Evolutionary conservation across 1,140 invertebrate species (phyloP), one percentile per base, ranked within the genome.

Genomic region (Ericerus pela): DNA sequence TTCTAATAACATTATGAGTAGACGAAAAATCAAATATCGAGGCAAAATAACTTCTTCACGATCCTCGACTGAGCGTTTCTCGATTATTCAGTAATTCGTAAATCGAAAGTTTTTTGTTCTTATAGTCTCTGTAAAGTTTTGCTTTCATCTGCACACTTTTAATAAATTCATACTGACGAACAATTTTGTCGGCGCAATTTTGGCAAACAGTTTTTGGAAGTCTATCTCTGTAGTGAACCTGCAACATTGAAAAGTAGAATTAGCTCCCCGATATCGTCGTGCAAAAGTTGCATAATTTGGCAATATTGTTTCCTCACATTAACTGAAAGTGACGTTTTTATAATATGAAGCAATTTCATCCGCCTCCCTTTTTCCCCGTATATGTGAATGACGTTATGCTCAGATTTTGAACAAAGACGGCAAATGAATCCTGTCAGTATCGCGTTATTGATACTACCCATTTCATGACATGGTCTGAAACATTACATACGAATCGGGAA

Each of bases 361-460:
- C 78, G 77, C 62, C 77, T 75, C 37, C 81, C 82, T 72, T 83
- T 79, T 65, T 83, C 80, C 5, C 81, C 80, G 68, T 82, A 84
- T 65, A 84, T 82, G 66, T 84, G 81, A 60, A 84, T 77, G 52
- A 85, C 82, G 63, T 80, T 80, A 66, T 77, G 74, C 67, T 83
- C 82, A 80, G 84, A 82, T 75, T 83, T 82, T 43, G 81, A 83
- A 70, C 82, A 85, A 29, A 85, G 75, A 67, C 82, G 76, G 70
- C 82, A 84, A 65, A 84, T 80, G 70, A 84, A 85, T 60, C 82
- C 82, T 27, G 81, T 82, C 60, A 84, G 76, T 62, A 82, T 75
- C 56, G 79, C 81, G 72, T 77, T 80, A 64, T 84, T 81, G 58
- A 81, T 76, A 64, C 81, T 84, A 52, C 82, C 82, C 82, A 85